These are phyloP conservation scores for Lutjanus campechanus DNA, from an alignment of 2,797 vertebrate species.

Conservation along the genomic window DNA sequence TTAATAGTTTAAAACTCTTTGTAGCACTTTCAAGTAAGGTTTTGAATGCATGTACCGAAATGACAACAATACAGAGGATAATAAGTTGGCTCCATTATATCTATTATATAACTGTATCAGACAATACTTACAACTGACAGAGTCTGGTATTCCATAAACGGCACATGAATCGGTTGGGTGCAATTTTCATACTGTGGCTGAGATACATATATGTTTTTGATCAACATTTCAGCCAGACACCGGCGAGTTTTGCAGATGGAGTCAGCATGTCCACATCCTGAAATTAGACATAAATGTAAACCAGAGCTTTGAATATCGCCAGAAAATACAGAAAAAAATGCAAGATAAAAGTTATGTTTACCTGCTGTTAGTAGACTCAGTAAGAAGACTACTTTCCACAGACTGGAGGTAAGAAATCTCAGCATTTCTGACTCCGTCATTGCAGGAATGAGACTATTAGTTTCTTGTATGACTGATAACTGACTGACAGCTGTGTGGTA, in stretches of 20 bases:
- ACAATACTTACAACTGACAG: slow-evolving; percentile 78
- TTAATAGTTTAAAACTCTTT: no score
- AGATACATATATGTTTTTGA: slow-evolving; percentile 36
- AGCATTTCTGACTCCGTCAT: slow-evolving; percentile 20
- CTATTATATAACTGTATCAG: no score
- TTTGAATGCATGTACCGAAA: no score
- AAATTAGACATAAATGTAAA: slow-evolving; percentile 15
- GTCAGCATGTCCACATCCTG: slow-evolving; percentile 25
- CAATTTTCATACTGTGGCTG: slow-evolving; percentile 78
- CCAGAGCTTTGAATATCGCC: background rate
- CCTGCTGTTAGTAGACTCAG: slow-evolving; percentile 51
- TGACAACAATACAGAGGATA: background rate
- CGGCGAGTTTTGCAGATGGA: slow-evolving; percentile 58
- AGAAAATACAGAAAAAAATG: background rate
- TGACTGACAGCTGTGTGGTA: background rate
- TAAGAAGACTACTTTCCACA: slow-evolving; percentile 31
- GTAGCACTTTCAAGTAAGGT: no score
- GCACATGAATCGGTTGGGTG: slow-evolving; percentile 46
- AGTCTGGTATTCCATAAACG: slow-evolving; percentile 77
- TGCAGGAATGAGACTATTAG: background rate
- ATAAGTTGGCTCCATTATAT: background rate
- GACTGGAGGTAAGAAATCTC: background rate
- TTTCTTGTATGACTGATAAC: background rate
- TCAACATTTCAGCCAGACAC: slow-evolving; percentile 77
- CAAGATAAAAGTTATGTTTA: slow-evolving; percentile 42